Evolutionary conservation across 2,113 vertebrate genomes (phyloP).

Genomic region (Sinocyclocheilus grahami): DNA sequence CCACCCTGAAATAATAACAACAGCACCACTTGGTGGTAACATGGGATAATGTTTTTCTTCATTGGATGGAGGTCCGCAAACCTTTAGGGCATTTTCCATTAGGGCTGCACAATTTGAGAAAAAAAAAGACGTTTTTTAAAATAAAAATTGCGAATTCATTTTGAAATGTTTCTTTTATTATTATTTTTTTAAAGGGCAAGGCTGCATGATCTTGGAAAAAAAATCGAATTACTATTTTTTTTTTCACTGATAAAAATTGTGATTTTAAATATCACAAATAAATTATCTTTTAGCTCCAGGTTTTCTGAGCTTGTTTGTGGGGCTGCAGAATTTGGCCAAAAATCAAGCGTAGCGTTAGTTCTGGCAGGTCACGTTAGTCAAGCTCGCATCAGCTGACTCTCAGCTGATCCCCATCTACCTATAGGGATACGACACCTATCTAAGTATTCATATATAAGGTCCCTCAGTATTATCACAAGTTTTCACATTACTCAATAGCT

Average conservation of each 20-base stretch:
- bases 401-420: too few species aligned
- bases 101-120: not conserved
- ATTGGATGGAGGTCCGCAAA: not conserved
- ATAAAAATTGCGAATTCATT: not conserved
- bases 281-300: not conserved
- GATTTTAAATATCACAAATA: not conserved
- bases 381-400: too few species aligned
- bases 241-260: not conserved
- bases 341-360: too few species aligned
- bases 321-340: not conserved
- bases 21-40: constrained; percentile 48
- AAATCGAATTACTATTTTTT: not conserved
- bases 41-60: not conserved
- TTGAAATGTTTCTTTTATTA: not conserved
- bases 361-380: too few species aligned
- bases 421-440: too few species aligned
- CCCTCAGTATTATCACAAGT: too few species aligned
- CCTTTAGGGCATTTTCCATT: not conserved
- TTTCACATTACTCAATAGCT: too few species aligned
- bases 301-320: not conserved
- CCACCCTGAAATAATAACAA: constrained; percentile 65
- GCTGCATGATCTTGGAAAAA: not conserved
- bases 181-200: not conserved
- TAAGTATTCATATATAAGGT: too few species aligned
- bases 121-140: too few species aligned